Evolutionary conservation across 2,888 invertebrate species (phyloP).

Genomic region (Seira ritae): DNA sequence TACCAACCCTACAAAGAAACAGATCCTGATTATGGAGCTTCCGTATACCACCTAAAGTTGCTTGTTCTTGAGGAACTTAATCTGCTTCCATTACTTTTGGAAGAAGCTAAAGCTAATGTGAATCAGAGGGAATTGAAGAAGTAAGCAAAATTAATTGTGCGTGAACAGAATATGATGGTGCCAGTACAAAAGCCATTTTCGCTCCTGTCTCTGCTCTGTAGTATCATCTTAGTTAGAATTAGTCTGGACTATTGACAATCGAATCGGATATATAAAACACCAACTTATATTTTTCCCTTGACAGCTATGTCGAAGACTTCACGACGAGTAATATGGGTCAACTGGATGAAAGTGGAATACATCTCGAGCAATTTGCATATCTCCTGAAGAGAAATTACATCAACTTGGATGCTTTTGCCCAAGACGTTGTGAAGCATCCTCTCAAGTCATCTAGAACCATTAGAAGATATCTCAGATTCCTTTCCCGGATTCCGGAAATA

Average conservation of each 20-base stretch:
- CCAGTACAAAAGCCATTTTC: too few species aligned
- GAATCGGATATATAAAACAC: too few species aligned
- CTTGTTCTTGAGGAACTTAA: constrained; percentile 26
- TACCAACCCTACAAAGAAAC: constrained; percentile 46
- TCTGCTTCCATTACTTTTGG: constrained; percentile 22
- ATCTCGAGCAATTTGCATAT: constrained; percentile 29
- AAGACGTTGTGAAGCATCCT: constrained; percentile 53
- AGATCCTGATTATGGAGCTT: constrained; percentile 45
- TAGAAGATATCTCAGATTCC: constrained; percentile 33
- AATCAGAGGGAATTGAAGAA: too few species aligned
- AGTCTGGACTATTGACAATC: too few species aligned
- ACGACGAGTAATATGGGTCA: constrained; percentile 18
- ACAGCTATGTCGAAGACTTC: constrained; percentile 48
- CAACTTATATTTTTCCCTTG: neutral
- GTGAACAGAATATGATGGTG: too few species aligned
- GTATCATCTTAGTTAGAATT: too few species aligned
- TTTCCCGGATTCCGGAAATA: constrained; percentile 21
- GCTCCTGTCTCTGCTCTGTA: too few species aligned
- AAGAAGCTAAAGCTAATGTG: neutral
- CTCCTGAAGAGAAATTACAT: constrained; percentile 31
- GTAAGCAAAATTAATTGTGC: too few species aligned
- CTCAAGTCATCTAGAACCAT: constrained; percentile 51
- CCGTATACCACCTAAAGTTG: constrained; percentile 42
- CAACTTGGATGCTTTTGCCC: constrained; percentile 15
- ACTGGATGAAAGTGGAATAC: constrained; percentile 20